Percentiles rank a stretch among this genome's conserved stretches.
Conservation (phyloP, 2,888 invertebrate species). For the Priapulus caudatus region DNA sequence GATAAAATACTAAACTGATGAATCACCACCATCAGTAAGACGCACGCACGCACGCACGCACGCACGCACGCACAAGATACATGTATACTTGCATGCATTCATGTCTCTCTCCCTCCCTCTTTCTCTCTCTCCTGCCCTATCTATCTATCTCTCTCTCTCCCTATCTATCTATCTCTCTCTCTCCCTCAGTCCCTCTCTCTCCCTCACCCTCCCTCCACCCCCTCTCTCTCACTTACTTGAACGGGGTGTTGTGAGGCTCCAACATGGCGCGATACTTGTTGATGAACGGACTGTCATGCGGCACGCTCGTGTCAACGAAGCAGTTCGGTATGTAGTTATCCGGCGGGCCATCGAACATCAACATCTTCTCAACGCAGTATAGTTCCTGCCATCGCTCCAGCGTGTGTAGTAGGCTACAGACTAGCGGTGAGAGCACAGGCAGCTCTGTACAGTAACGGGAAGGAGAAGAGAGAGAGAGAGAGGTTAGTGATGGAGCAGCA, state of each 20-base stretch:
- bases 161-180: too few relatives aligned
- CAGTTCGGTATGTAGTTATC: constrained; percentile 80
- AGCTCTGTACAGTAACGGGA: constrained; percentile 51
- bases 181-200: too few relatives aligned
- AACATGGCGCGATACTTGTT: constrained; percentile 82
- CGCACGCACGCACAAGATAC: too few relatives aligned
- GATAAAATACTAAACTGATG: too few relatives aligned
- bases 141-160: too few relatives aligned
- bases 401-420: constrained; percentile 73
- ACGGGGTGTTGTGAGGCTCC: constrained; percentile 89
- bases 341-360: constrained; percentile 62
- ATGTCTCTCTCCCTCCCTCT: too few relatives aligned
- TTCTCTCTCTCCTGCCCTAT: too few relatives aligned
- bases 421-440: constrained; percentile 81
- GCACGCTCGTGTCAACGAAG: constrained; percentile 57
- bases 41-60: too few relatives aligned
- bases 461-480: constrained; percentile 9
- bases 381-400: constrained; percentile 79
- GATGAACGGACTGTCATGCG: constrained; percentile 53
- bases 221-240: constrained; percentile 60
- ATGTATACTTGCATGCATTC: too few relatives aligned
- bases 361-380: constrained; percentile 42
- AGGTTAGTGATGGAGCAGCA: too few relatives aligned
- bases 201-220: too few relatives aligned
- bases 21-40: too few relatives aligned